Percentiles rank a stretch among this genome's conserved stretches.
Conservation (phyloP, 2,113 vertebrate genomes). For the Mormyrus iriodes region DNA sequence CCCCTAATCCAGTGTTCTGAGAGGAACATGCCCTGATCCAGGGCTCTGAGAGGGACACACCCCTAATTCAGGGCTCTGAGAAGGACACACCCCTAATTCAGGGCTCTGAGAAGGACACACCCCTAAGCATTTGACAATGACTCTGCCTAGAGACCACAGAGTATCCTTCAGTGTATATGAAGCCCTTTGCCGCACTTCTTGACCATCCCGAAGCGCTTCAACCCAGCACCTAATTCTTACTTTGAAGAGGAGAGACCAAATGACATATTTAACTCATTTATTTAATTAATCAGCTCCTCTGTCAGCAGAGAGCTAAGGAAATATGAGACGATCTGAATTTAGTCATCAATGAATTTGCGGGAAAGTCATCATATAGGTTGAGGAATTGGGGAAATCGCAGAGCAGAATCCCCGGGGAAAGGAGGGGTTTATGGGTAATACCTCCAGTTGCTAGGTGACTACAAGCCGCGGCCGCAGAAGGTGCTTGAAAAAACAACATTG, state of each 20-base stretch:
- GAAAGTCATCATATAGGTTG: background rate
- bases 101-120: slow-evolving; percentile 91
- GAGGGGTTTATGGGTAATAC: slow-evolving; percentile 1
- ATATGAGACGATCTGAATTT: background rate
- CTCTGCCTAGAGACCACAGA: slow-evolving; percentile 88
- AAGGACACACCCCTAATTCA: slow-evolving; percentile 99
- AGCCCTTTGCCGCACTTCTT: background rate
- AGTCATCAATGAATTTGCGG: background rate
- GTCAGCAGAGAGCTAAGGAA: background rate
- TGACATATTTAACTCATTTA: background rate
- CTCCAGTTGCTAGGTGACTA: background rate
- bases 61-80: slow-evolving; percentile 99
- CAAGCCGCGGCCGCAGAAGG: background rate
- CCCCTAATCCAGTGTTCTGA: slow-evolving; percentile 83
- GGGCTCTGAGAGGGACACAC: slow-evolving; percentile 80
- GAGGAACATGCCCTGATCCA: slow-evolving; percentile 79
- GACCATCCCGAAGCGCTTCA: background rate
- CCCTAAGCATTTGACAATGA: slow-evolving; percentile 95
- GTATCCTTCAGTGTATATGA: slow-evolving; percentile 99
- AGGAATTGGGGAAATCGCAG: background rate
- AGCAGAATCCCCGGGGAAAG: background rate
- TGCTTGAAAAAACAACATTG: background rate
- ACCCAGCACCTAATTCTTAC: background rate
- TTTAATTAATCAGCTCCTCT: background rate
- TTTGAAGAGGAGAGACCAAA: background rate